Conservation (phyloP, 1,140 invertebrate genomes). For the Drosophila jambulina region DNA sequence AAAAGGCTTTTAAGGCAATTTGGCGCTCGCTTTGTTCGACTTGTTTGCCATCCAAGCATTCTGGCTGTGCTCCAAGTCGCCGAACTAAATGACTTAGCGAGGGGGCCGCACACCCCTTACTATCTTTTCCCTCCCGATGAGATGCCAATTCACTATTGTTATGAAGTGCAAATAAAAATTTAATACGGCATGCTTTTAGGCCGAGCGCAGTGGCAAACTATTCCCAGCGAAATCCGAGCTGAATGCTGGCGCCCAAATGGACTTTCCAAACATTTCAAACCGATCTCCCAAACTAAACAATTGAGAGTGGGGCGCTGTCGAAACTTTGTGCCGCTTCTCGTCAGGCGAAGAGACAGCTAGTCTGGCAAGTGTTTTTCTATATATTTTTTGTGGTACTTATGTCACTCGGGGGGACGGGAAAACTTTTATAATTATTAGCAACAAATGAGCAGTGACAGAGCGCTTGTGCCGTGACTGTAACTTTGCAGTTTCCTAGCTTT, state of each 20-base stretch:
- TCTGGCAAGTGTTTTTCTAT: conserved; percentile 46
- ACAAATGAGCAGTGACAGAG: conserved; percentile 83
- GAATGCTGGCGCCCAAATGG: conserved; percentile 51
- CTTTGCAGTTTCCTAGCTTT: conserved; percentile 43
- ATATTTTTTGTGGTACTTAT: conserved; percentile 53
- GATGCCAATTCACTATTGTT: conserved; percentile 57
- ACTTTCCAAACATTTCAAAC: conserved; percentile 62
- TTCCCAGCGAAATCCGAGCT: conserved; percentile 53
- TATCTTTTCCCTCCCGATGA: not conserved
- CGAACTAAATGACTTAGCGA: conserved; percentile 67
- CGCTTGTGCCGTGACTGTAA: conserved; percentile 67
- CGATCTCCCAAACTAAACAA: conserved; percentile 70
- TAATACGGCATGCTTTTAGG: conserved; percentile 72
- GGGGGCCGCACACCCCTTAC: conserved; percentile 4
- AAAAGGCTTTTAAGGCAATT: conserved; percentile 81
- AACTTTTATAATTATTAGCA: conserved; percentile 84
- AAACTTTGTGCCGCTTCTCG: conserved; percentile 46
- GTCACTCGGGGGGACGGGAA: conserved; percentile 64
- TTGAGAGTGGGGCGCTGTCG: conserved; percentile 40
- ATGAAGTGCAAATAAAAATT: conserved; percentile 78
- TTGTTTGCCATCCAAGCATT: conserved; percentile 70
- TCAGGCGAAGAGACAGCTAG: conserved; percentile 34
- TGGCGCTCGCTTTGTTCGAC: conserved; percentile 76
- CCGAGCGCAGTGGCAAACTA: conserved; percentile 50
- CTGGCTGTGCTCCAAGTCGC: conserved; percentile 64